Conservation (phyloP, 64 coral and sea anemone genomes). For the Porites lutea region DNA sequence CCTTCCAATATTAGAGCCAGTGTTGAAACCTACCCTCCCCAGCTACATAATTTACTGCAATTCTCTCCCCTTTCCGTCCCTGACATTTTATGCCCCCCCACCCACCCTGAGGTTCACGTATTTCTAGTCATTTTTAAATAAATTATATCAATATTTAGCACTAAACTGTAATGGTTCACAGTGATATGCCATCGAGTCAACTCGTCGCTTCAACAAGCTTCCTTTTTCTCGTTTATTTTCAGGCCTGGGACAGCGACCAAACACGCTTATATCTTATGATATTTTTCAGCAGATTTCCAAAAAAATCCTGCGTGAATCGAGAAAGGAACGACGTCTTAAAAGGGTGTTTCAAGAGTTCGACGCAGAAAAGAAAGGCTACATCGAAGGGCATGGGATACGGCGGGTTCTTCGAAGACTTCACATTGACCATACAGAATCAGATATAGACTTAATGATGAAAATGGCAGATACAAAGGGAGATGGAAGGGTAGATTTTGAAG, state of each 20-base stretch:
- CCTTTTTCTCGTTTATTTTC: neutral
- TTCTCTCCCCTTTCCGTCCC: too few species aligned
- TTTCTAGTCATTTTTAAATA: too few species aligned
- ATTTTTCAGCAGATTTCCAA: conserved; percentile 49
- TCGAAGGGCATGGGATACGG: conserved; percentile 68
- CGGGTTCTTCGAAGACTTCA: conserved; percentile 78
- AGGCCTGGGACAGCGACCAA: conserved; percentile 41
- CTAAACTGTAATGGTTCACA: too few species aligned
- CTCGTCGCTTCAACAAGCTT: neutral
- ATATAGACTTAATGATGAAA: conserved; percentile 90
- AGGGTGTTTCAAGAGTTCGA: conserved; percentile 88
- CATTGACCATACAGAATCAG: conserved; percentile 65
- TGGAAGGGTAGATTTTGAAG: neutral
- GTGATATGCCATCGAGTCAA: too few species aligned
- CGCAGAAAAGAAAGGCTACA: conserved; percentile 74
- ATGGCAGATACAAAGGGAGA: conserved; percentile 42
- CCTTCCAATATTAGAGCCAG: too few species aligned
- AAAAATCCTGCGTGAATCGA: conserved; percentile 40
- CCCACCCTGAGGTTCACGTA: too few species aligned
- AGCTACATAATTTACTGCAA: too few species aligned
- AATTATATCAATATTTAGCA: too few species aligned
- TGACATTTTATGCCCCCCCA: too few species aligned
- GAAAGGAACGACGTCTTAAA: conserved; percentile 45
- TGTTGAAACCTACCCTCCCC: too few species aligned
- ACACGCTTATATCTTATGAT: conserved; percentile 51